Percentiles rank a stretch among this genome's conserved stretches.
These are phyloP conservation scores for Diadromus collaris DNA, from an alignment of 2,888 invertebrate genomes.

Conservation along the genomic window DNA sequence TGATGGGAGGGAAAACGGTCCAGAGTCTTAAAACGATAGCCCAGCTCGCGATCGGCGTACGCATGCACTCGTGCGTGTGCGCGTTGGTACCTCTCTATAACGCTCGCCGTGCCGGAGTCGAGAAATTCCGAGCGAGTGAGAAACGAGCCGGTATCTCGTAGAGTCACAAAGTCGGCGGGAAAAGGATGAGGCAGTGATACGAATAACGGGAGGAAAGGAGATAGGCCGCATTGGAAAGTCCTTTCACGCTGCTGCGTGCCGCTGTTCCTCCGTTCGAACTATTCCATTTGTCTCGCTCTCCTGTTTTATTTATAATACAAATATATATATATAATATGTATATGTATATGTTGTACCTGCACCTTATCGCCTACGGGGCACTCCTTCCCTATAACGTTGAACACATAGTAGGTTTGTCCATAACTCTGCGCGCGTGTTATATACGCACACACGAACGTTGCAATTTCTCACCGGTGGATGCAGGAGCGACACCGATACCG, in stretches of 20 bases:
- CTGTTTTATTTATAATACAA: constrained; percentile 6
- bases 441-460: not conserved
- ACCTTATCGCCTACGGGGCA: constrained; percentile 54
- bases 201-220: constrained; percentile 39
- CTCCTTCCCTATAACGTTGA: constrained; percentile 51
- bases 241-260: constrained; percentile 42
- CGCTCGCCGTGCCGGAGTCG: constrained; percentile 30
- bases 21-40: not conserved
- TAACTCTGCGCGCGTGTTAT: not conserved
- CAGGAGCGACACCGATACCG: constrained; percentile 54
- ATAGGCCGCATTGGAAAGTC: constrained; percentile 41
- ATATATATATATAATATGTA: not conserved
- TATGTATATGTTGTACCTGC: constrained; percentile 24
- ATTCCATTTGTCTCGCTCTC: constrained; percentile 28
- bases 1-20: not conserved
- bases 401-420: not conserved
- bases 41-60: not conserved
- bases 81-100: not conserved
- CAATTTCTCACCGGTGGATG: constrained; percentile 40
- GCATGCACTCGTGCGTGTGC: not conserved
- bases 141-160: constrained; percentile 9
- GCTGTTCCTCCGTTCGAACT: constrained; percentile 23
- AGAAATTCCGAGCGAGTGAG: constrained; percentile 44
- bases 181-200: constrained; percentile 9
- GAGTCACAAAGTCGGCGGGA: constrained; percentile 16